Evolutionary conservation across 2,113 vertebrate species (phyloP), one percentile per base, ranked within the genome.

Genomic region (Cnemophilus loriae): DNA sequence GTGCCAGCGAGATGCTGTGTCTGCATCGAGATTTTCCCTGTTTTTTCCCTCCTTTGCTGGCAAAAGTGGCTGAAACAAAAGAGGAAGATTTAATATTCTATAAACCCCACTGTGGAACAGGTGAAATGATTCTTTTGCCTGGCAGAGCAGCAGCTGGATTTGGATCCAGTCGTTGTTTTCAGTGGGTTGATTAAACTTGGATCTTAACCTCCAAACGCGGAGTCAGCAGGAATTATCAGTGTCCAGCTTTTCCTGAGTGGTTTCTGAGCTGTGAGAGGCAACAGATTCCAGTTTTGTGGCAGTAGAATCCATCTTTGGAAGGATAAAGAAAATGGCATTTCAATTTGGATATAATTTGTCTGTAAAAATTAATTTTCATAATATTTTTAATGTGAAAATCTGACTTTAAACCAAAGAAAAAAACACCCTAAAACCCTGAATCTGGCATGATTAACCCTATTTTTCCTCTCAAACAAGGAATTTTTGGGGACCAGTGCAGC

Each of bases 401-500:
- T 87, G 90, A 52, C 50, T 95, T 91, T 8, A 42, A 39, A 35
- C 50, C 63, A 23, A 59, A 16, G 50, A 84, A 32, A 32, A 27
- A 87, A 13, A 16, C 5, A 11, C 7, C 26, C 41, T 21, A 4
- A 47, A 63, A 39, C 7, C 19, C 17, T 39, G 46, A 69, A 65
- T 84, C 57, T 64, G 27, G 30, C 42, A 13, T 3, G 8, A 93
- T 93, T 78, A 87, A 92, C 84, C 79, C 84, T 49, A 44, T 68
- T 93, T 73, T 67, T 73, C 53, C 67, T 67, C 39, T 67, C 39
- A 70, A 57, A 73, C 55, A 47, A 26, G 50, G 55, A 68, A 73
- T 86, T 90, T 87, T 68, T 77, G 84, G 94, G 90, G 75, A 59
- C 33, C 85, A 52, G 83, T 86, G 91, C 95, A 96, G 96, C 94